Conservation (phyloP, 2,888 invertebrate species). For the Erebia aethiops region DNA sequence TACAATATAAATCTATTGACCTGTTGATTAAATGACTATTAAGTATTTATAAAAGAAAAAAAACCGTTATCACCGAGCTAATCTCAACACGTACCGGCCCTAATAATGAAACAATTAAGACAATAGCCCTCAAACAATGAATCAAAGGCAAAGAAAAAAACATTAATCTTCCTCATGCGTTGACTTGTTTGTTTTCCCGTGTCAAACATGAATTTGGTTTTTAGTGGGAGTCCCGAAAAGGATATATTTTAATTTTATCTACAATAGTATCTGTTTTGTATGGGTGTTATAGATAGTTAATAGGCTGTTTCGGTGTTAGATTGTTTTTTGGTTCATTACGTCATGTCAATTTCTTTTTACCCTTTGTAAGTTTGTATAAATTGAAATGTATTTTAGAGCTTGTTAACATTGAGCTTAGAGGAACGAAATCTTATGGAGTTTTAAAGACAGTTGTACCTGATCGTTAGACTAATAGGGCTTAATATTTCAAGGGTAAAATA, state of each 20-base stretch:
- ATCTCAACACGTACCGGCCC: constrained; percentile 39
- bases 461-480: not conserved
- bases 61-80: constrained; percentile 7
- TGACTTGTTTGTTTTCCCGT: constrained; percentile 65
- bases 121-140: constrained; percentile 54
- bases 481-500: not conserved
- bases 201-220: constrained; percentile 67
- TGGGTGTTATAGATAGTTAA: constrained; percentile 49
- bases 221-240: constrained; percentile 53
- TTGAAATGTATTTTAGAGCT: constrained; percentile 2
- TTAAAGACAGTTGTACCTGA: not conserved
- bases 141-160: constrained; percentile 43
- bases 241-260: constrained; percentile 51
- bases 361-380: constrained; percentile 16
- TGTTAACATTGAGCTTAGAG: not conserved
- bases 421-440: not conserved
- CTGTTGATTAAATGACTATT: not conserved
- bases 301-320: constrained; percentile 37
- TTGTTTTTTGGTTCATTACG: constrained; percentile 29
- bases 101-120: constrained; percentile 74
- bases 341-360: constrained; percentile 16
- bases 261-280: constrained; percentile 34
- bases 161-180: constrained; percentile 71
- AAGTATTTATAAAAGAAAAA: not conserved
- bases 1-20: not conserved